These are phyloP conservation scores for Oreochromis aureus DNA, from an alignment of 2,113 vertebrate species.

Conservation along the genomic window DNA sequence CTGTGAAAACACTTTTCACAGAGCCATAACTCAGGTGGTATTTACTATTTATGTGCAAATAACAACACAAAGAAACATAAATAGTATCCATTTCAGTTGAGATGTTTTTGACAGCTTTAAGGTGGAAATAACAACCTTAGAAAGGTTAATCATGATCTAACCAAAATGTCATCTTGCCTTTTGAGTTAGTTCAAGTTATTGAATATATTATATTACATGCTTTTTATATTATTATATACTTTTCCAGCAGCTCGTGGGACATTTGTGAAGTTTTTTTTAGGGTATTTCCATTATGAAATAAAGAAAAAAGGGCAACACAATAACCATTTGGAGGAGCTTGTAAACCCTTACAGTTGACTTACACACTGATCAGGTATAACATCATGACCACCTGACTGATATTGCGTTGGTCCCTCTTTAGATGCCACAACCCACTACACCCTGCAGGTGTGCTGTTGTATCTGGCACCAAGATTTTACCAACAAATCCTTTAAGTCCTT, in stretches of 20 bases:
- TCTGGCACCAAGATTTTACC: not conserved
- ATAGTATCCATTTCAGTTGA: not conserved
- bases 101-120: not conserved
- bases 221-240: not conserved
- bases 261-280: not conserved
- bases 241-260: not conserved
- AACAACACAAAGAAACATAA: not conserved
- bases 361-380: not conserved
- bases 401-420: not conserved
- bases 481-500: not conserved
- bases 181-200: not conserved
- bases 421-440: not conserved
- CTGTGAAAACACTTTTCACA: not conserved
- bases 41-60: not conserved
- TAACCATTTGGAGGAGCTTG: not conserved
- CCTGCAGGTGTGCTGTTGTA: not conserved
- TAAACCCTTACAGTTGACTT: not conserved
- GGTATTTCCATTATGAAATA: not conserved
- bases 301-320: not conserved
- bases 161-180: not conserved
- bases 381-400: not conserved
- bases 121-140: accelerated
- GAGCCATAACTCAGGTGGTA: accelerated
- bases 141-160: not conserved
- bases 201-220: not conserved